Base-by-base conservation (phyloP, 2,113 vertebrate genomes). In the Gulo gulo region DNA sequence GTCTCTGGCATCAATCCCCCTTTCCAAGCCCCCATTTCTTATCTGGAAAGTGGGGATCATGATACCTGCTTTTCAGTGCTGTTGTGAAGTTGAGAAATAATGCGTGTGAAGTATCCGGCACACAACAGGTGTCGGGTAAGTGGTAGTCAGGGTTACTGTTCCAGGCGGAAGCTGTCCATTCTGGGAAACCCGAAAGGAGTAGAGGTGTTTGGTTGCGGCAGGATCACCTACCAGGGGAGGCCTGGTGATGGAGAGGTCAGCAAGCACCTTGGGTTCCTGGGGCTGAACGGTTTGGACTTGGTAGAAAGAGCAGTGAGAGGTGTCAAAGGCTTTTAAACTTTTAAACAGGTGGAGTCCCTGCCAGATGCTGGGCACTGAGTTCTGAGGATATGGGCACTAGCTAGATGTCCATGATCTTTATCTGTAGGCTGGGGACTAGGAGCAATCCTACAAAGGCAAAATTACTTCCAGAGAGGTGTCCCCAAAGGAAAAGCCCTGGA, bases 271-370 rank as follows among this genome's bases (percentile, higher is more conserved):
- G 73, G 93, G 69, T 90, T 52, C 52, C 78, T 78, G 78, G 87
- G 90, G 79, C 88, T 2, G 3, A 52, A 91, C n/a, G 85, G 55
- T 52, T 88, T 93, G 91, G 84, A 93, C 65, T 88, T 88, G 59
- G 52, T 67, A 79, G 81, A 73, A 82, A 82, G 81, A 47, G 13
- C 39, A 29, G 81, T 45, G 26, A 87, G 96, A 67, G 85, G 61
- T 42, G 61, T 42, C 55, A 79, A 36, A 2, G 39, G 14, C 78
- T 94, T 96, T 91, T 94, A 73, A 88, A 78, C 78, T 94, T 96
- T 91, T 93, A 73, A 88, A 78, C 1, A 5, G 29, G 52, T 50
- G 69, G 47, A 55, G 47, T 59, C 78, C 93, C 91, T 93, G 82
- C 82, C 86, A 74, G 87, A 57, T 67, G 73, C 59, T 39, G 42